phyloP scores from a whole-genome alignment of 2,888 invertebrate species.

The Chloroclystis v-ata region DNA sequence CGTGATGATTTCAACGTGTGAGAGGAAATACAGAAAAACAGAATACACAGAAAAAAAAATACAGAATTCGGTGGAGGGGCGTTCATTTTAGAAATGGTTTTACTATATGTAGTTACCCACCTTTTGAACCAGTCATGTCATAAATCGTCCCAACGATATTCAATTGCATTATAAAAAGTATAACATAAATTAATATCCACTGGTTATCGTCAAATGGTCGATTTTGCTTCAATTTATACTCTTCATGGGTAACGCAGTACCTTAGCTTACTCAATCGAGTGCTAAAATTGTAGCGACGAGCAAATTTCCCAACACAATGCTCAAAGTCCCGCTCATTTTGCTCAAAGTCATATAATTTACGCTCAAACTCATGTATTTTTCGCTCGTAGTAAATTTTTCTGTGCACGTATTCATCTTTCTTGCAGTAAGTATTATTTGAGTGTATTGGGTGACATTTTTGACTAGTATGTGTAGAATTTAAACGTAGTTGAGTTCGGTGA shows the following conservation, averaged over 20 bases:
- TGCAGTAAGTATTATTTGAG: too few species aligned
- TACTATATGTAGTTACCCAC: background rate
- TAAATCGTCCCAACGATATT: slow-evolving; percentile 1
- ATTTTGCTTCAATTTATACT: background rate
- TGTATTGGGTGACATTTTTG: too few species aligned
- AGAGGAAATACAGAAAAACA: too few species aligned
- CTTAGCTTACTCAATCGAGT: background rate
- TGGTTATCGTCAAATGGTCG: background rate
- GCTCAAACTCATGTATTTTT: background rate
- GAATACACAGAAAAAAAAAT: too few species aligned
- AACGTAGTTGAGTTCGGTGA: too few species aligned
- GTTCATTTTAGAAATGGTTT: too few species aligned
- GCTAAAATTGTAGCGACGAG: background rate
- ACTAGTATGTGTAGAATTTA: too few species aligned
- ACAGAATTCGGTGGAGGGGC: too few species aligned
- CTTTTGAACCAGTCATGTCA: background rate
- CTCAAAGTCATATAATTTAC: background rate
- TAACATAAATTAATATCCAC: background rate
- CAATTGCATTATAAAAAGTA: background rate
- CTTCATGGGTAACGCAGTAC: background rate
- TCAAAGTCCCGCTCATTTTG: too few species aligned
- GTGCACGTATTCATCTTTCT: background rate
- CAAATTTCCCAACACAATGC: background rate
- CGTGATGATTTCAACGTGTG: too few species aligned
- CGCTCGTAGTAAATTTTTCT: background rate